Evolutionary conservation across 30 jellyfish, hydroid and myxozoan species (phyloP).

Genomic region (Mastigias papua): DNA sequence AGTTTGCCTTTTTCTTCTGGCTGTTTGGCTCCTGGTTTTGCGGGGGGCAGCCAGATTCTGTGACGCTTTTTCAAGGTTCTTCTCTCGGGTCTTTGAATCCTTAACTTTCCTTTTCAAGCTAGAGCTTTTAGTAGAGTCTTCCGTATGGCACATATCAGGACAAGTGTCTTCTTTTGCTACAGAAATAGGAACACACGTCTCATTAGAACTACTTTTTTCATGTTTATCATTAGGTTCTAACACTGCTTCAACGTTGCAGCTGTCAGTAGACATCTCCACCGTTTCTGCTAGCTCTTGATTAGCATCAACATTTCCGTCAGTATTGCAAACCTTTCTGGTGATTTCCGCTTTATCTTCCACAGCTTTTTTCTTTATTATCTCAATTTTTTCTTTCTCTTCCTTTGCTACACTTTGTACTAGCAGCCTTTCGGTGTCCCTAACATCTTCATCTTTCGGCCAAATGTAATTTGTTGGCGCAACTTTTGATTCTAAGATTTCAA

Average conservation of each 20-base stretch:
- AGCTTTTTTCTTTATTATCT: background rate
- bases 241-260: too few species aligned
- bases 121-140: background rate
- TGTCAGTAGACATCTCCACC: too few species aligned
- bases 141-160: background rate
- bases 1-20: background rate
- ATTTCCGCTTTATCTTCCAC: background rate
- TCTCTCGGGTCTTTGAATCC: background rate
- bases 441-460: slow-evolving; percentile 30
- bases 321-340: background rate
- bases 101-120: background rate
- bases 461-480: slow-evolving; percentile 50
- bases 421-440: background rate
- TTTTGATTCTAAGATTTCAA: slow-evolving; percentile 41
- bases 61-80: background rate
- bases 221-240: too few species aligned
- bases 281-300: too few species aligned
- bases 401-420: background rate
- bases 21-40: slow-evolving; percentile 23
- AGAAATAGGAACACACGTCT: background rate
- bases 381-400: background rate
- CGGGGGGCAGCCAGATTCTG: slow-evolving; percentile 10
- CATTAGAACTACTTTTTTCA: background rate
- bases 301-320: too few species aligned
- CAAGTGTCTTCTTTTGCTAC: background rate